Conservation (phyloP, 2,113 vertebrate species). For the Salvelinus namaycush region DNA sequence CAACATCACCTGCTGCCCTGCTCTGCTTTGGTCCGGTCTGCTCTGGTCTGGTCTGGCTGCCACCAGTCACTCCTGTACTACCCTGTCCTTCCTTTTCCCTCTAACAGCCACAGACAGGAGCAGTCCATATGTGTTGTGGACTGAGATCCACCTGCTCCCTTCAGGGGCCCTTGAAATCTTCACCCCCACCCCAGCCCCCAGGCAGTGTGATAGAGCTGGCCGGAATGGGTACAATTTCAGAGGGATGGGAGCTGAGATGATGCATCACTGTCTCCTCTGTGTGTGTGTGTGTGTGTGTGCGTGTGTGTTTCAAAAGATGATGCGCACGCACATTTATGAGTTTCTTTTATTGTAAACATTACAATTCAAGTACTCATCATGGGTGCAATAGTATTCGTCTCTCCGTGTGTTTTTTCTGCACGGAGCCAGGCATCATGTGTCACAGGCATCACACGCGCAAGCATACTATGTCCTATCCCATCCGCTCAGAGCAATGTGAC, state of each 20-base stretch:
- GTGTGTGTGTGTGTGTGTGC: no score
- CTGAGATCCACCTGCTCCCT: conserved; percentile 18
- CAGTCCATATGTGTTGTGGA: conserved; percentile 13
- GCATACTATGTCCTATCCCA: not conserved
- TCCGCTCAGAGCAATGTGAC: conserved; percentile 20
- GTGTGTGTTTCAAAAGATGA: no score
- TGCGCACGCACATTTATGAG: no score
- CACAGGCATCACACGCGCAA: not conserved
- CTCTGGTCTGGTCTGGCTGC: no score
- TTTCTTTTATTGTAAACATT: no score
- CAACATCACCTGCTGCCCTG: not conserved
- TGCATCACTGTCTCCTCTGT: no score
- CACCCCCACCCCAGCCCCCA: conserved; percentile 1
- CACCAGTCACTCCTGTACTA: no score
- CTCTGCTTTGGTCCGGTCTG: no score
- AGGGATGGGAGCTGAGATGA: conserved; percentile 26
- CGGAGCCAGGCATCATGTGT: not conserved
- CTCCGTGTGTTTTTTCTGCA: not conserved
- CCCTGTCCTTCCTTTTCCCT: conserved; percentile 14
- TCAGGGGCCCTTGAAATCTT: conserved; percentile 3
- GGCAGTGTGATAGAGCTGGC: conserved; percentile 15
- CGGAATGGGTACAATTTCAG: not conserved
- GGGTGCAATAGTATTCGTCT: not conserved
- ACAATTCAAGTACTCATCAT: no score
- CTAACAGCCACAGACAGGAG: conserved; percentile 15